Base-by-base conservation (phyloP, 2,113 vertebrate species). In the Columba livia region DNA sequence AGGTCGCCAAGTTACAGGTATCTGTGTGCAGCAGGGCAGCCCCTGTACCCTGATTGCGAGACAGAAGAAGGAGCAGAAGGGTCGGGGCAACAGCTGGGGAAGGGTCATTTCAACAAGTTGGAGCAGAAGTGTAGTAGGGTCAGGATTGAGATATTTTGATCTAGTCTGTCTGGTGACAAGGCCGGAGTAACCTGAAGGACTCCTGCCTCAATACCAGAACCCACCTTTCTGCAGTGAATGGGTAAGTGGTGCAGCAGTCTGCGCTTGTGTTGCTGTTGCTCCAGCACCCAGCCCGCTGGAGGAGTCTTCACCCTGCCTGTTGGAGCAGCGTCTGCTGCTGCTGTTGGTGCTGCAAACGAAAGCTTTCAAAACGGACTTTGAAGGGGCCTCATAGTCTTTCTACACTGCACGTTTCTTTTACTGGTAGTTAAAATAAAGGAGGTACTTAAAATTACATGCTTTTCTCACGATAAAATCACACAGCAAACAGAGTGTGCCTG, bases 31-130 rank as follows among this genome's bases (percentile, higher is more conserved):
- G 28, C 7, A 16, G 40, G 15, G 34, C 38, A 75, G 44, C 13
- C 32, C 2, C 0, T 57, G 10, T 1, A 5, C 23, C 34, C 25
- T 31, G 14, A 18, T 8, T 8, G 3, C 7, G 19, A 70, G 57
- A 20, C 24, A 25, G 19, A 6, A 64, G 53, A 66, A 56, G 48
- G 34, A 36, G 18, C 65, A 48, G 47, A 51, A 57, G 28, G 4
- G 3, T 4, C 42, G 34, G 24, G 24, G 11, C 26, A 36, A n/a
- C 53, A 19, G 6, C 2, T 40, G 20, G 2, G 10, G 12, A 42
- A 4, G 9, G 9, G 8, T 71, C 6, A 26, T 40, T 81, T 72
- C 34, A 56, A 60, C 71, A 60, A 79, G 9, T 15, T 8, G 14
- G 56, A 53, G 42, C 17, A 42, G 8, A 78, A 81, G 11, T 19